Evolutionary conservation across 1,140 invertebrate species (phyloP).

Genomic region (Zaprionus nigranus): DNA sequence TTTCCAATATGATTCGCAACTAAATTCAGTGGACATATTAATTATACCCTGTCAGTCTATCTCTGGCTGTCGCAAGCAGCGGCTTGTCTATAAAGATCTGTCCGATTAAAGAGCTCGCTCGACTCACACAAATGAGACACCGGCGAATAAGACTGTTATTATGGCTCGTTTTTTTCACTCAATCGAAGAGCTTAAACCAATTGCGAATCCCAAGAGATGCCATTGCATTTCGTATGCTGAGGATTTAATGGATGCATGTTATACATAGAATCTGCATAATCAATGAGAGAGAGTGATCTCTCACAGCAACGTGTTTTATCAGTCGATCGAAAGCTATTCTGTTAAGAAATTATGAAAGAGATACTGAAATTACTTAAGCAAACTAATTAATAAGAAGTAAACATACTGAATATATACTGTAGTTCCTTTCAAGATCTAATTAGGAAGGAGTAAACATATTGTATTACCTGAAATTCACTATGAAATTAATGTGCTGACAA

Average conservation of each 20-base stretch:
- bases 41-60: neutral
- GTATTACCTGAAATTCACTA: too few species aligned
- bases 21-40: conserved; percentile 5
- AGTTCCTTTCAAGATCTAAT: too few species aligned
- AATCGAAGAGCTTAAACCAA: conserved; percentile 5
- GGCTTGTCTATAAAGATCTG: neutral
- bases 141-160: neutral
- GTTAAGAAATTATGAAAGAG: neutral
- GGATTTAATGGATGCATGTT: neutral
- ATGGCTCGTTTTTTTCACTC: conserved; percentile 4
- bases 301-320: neutral
- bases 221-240: neutral
- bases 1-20: conserved; percentile 9
- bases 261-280: neutral
- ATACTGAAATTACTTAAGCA: too few species aligned
- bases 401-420: too few species aligned
- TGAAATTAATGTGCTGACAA: too few species aligned
- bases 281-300: neutral
- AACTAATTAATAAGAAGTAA: too few species aligned
- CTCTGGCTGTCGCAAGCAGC: neutral
- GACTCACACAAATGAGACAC: conserved; percentile 1
- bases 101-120: neutral
- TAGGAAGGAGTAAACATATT: too few species aligned
- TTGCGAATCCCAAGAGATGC: neutral
- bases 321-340: neutral